phyloP scores from a whole-genome alignment of 2,888 invertebrate species.

The Ypsolopha scabrella region DNA sequence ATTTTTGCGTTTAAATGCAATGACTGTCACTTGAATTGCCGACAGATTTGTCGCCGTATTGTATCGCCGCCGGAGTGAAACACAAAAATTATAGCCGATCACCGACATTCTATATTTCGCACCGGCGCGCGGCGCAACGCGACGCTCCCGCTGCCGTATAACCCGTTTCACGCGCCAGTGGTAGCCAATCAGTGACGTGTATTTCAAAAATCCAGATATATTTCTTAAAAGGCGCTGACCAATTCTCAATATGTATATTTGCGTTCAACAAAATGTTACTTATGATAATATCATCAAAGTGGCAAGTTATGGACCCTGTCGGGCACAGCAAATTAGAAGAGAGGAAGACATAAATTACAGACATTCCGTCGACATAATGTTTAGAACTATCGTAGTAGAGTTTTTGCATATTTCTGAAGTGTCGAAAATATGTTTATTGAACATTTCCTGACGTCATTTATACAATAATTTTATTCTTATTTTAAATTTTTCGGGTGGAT shows the following conservation, averaged over 20 bases:
- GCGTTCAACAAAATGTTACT: no score
- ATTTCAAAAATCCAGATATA: background rate
- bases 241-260: no score
- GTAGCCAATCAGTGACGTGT: conserved; percentile 41
- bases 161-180: conserved; percentile 66
- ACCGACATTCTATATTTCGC: conserved; percentile 63
- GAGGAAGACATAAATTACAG: no score
- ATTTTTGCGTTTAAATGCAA: no score
- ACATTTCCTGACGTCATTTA: background rate
- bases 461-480: background rate
- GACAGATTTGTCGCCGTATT: conserved; percentile 27
- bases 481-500: background rate
- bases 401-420: no score
- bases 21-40: no score
- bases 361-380: no score
- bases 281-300: no score
- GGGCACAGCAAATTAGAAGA: no score
- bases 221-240: background rate
- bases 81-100: conserved; percentile 70
- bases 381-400: no score
- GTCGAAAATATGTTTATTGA: no score
- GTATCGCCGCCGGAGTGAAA: conserved; percentile 36
- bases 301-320: no score
- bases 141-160: conserved; percentile 31
- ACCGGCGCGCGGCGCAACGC: conserved; percentile 23